These are phyloP conservation scores for Trichopoda pennipes DNA, from an alignment of 2,888 invertebrate species.

Conservation along the genomic window DNA sequence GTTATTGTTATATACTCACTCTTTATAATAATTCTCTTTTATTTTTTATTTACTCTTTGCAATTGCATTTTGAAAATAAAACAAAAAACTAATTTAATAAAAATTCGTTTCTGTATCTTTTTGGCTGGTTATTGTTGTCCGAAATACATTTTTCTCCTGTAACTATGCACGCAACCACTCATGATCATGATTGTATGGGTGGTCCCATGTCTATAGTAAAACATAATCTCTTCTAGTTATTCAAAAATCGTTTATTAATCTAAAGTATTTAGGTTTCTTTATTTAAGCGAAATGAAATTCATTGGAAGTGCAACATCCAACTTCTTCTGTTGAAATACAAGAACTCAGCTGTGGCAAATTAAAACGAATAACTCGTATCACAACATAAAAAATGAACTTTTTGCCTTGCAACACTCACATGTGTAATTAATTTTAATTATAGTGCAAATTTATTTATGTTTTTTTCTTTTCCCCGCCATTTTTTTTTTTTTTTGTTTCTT, in stretches of 20 bases:
- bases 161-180: neutral
- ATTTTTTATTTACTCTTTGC: no score
- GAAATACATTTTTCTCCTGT: neutral
- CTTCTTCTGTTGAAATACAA: conserved; percentile 51
- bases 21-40: no score
- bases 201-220: conserved; percentile 3
- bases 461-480: no score
- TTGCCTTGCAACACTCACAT: conserved; percentile 52
- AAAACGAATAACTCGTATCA: conserved; percentile 44
- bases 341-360: conserved; percentile 58
- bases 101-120: no score
- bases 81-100: neutral
- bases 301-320: conserved; percentile 50
- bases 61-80: no score
- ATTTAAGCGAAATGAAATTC: conserved; percentile 47
- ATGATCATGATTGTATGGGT: neutral
- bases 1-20: no score
- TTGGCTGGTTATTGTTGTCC: no score
- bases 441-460: conserved; percentile 54
- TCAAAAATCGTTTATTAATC: neutral
- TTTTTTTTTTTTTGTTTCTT: neutral
- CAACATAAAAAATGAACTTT: conserved; percentile 16
- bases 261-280: conserved; percentile 44
- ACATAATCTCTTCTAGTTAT: conserved; percentile 10
- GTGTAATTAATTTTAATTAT: conserved; percentile 69